Evolutionary conservation across 2,888 invertebrate species (phyloP), one percentile per base, ranked within the genome.

Genomic region (Diplolepis rosae): DNA sequence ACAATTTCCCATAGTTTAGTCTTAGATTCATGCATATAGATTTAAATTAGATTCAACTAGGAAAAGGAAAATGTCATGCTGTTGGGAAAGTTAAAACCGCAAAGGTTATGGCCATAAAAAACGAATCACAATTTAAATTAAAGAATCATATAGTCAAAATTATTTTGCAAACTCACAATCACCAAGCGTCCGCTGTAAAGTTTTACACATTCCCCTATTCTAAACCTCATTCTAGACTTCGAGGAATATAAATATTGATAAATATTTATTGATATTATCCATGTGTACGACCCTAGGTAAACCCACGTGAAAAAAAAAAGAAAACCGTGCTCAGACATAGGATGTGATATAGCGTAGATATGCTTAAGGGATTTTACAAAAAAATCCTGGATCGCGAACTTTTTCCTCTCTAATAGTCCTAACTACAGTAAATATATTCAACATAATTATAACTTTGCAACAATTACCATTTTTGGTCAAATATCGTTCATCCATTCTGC

Each of bases 271-370:
- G 13, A 73, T 18, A 66, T 67, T 61, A 61, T 22, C 35, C 56
- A 22, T 61, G 39, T 61, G 39, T 7, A 39, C n/a, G 30, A 18
- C 24, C 39, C 18, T 39, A 61, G 24, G 24, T 61, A 61, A 61
- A 61, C 27, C 24, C 61, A 61, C 39, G 39, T 74, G 76, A 67
- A 72, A 75, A 68, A 45, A 72, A 65, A 72, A 66, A 66, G 77
- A 77, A 76, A 78, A 76, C 80, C 78, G 75, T 84, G 83, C 85
- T 86, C 85, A 83, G 85, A 85, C 79, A 83, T 85, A 86, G 86
- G 83, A 85, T 86, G 86, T 86, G 86, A 86, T 86, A 86, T 86
- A 86, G 84, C 81, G 79, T 86, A 87, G 84, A 82, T 74, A 79
- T 82, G 84, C 82, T 84, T 86, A 78, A 72, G 77, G 82, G 80